phyloP scores from a whole-genome alignment of 2,888 invertebrate genomes.

The Microplitis manilae region DNA sequence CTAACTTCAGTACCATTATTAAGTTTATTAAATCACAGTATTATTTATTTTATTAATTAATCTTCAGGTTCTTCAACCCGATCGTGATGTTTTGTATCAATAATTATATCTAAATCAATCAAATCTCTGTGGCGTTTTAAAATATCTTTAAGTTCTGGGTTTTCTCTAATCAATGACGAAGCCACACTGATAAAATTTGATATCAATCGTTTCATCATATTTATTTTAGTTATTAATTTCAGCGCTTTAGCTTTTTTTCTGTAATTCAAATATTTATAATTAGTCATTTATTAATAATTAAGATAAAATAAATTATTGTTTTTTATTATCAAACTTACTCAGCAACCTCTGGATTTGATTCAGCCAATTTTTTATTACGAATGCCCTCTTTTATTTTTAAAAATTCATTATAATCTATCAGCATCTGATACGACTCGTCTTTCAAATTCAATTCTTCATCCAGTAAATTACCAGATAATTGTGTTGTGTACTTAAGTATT shows the following conservation, averaged over 20 bases:
- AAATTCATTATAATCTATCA: slow-evolving; percentile 47
- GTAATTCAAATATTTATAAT: slow-evolving; percentile 12
- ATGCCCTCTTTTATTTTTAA: slow-evolving; percentile 46
- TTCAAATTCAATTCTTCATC: slow-evolving; percentile 40
- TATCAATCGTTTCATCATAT: slow-evolving; percentile 52
- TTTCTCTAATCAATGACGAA: slow-evolving; percentile 22
- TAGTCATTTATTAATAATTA: slow-evolving; percentile 2
- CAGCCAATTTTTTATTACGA: slow-evolving; percentile 44
- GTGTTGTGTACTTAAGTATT: slow-evolving; percentile 33
- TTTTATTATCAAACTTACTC: slow-evolving; percentile 39
- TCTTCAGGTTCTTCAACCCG: neutral
- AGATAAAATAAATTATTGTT: neutral
- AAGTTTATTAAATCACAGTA: too few species aligned
- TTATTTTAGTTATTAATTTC: slow-evolving; percentile 48
- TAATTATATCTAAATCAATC: slow-evolving; percentile 47
- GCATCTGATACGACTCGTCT: slow-evolving; percentile 33
- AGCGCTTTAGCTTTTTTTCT: slow-evolving; percentile 50
- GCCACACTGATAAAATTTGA: slow-evolving; percentile 48
- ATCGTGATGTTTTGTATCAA: slow-evolving; percentile 41
- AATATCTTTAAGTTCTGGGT: slow-evolving; percentile 40
- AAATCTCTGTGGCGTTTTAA: slow-evolving; percentile 49
- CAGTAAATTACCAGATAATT: slow-evolving; percentile 15
- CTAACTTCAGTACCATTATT: too few species aligned
- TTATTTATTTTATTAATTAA: neutral
- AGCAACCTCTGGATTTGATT: slow-evolving; percentile 51